Evolutionary conservation across 2,113 vertebrate species (phyloP).

Genomic region (Theristicus caerulescens): DNA sequence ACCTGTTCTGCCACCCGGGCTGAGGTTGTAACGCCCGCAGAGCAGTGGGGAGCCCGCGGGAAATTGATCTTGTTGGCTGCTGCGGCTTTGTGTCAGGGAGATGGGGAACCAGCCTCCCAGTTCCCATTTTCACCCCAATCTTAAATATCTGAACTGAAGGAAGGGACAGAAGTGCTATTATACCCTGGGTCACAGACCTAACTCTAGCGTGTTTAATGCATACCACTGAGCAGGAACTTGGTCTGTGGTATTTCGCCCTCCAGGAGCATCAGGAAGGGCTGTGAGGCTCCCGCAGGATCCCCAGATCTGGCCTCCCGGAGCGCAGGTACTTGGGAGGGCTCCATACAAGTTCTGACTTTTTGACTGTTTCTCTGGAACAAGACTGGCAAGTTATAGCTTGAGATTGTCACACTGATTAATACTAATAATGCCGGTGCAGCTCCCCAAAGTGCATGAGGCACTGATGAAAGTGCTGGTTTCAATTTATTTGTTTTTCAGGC

Average conservation of each 20-base stretch:
- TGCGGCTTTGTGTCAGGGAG: not conserved
- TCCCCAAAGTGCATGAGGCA: not conserved
- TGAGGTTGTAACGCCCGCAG: not conserved
- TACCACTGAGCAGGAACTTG: not conserved
- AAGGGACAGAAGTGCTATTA: not conserved
- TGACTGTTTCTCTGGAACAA: not conserved
- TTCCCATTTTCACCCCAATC: not conserved
- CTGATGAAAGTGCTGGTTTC: not conserved
- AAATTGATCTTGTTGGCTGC: not conserved
- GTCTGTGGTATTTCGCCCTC: not conserved
- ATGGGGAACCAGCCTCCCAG: not conserved
- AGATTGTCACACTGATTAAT: not conserved
- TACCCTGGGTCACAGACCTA: not conserved
- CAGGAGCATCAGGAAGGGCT: not conserved
- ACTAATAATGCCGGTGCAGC: not conserved
- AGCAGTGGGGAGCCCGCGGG: accelerated
- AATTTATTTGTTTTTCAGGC: not conserved
- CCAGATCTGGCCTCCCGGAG: not conserved
- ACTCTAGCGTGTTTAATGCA: not conserved
- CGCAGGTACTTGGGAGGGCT: not conserved
- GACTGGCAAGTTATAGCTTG: not conserved
- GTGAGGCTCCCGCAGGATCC: not conserved
- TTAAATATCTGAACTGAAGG: not conserved
- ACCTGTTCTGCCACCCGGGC: accelerated
- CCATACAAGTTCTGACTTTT: not conserved